Base-by-base conservation (phyloP, 2,113 vertebrate species). In the Campylomormyrus numenius region DNA sequence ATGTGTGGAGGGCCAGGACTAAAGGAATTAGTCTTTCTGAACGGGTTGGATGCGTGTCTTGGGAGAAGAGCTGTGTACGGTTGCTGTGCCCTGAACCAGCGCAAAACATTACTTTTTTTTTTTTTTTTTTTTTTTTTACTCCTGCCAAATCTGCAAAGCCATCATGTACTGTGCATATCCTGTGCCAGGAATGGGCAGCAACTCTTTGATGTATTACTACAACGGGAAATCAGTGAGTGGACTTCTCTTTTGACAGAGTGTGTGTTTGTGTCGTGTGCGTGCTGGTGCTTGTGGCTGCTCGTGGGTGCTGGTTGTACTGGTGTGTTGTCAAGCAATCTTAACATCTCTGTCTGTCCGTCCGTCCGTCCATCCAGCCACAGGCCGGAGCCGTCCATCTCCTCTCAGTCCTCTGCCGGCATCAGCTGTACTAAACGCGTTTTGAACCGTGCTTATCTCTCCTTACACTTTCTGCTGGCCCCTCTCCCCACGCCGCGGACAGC, bases 151-250 rank as follows among this genome's bases (percentile, higher is more conserved):
- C 90, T 92, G 89, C 92, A 46, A 92, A 91, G 92, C 45, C 93
- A 95, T 91, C 95, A 99, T 99, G 98, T 98, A 98, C 96, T 99
- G 98, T 94, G 98, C 98, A 52, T 98, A 98, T 94, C 97, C 98
- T 89, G 97, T 99, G 92, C 97, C 98, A 94, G 98, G 98, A 95
- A 97, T 98, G 97, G 97, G 97, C 94, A 97, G 96, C 96, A 98
- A 96, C 97, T 97, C 98, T 93, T 96, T 99, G 95, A 98, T 99
- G 98, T 99, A 98, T 96, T 98, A 98, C 96, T 99, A 98, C 97
- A 99, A 98, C 94, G 98, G 98, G 85, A 99, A 99, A 96, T 98
- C 97, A 97, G 98, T 99, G 96, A 98, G 97, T 96, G 88, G 80
- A 46, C 90, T 35, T 85, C 77, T 93, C 74, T 91, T 24, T 86